These are phyloP conservation scores for Tetrao urogallus DNA, from an alignment of 2,113 vertebrate species.

Conservation along the genomic window DNA sequence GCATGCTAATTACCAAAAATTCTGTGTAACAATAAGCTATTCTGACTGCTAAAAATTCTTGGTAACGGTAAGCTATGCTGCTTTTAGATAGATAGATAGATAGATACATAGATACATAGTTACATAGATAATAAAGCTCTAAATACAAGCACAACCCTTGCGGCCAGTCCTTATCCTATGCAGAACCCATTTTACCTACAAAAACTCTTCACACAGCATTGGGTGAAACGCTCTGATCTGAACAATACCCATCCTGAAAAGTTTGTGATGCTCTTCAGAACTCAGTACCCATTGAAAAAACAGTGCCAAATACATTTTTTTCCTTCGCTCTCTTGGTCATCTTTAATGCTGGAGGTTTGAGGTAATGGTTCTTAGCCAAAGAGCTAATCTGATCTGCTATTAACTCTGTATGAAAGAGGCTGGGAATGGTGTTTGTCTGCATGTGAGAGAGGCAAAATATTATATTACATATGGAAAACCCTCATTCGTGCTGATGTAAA, in stretches of 20 bases:
- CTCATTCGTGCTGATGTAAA: conserved; percentile 40
- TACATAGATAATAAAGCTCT: background rate
- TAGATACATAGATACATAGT: background rate
- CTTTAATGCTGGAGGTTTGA: background rate
- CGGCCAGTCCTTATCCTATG: background rate
- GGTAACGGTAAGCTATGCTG: background rate
- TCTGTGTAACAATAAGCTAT: background rate
- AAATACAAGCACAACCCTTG: background rate
- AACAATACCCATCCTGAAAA: background rate
- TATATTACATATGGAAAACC: conserved; percentile 44
- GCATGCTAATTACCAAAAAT: background rate
- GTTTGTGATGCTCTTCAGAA: background rate
- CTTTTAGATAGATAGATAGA: background rate
- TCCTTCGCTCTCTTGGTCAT: background rate
- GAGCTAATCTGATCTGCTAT: background rate
- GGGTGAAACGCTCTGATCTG: background rate
- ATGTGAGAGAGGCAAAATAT: conserved; percentile 25
- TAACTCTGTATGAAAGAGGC: background rate
- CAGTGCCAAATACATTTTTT: background rate
- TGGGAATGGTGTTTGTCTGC: conserved; percentile 10
- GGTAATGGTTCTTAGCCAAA: background rate
- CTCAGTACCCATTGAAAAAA: background rate
- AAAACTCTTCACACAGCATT: background rate
- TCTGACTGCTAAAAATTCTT: background rate
- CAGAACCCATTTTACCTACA: background rate